phyloP scores from a whole-genome alignment of 2,113 vertebrate genomes.

The Numenius arquata region DNA sequence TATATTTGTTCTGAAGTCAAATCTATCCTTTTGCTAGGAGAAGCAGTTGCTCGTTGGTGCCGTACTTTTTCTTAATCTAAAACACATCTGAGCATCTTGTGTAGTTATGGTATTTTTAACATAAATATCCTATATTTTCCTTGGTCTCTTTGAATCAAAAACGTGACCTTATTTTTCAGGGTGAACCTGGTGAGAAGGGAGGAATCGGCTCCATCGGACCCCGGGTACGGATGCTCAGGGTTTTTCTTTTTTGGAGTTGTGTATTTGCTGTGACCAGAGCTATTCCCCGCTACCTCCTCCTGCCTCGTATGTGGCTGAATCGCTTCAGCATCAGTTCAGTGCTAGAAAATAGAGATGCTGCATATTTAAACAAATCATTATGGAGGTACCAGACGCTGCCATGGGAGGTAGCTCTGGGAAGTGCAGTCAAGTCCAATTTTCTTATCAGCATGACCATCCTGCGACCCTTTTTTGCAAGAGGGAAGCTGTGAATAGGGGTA shows the following conservation, averaged over 20 bases:
- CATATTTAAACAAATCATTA: background rate
- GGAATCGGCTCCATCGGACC: conserved; percentile 65
- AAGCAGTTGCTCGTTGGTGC: background rate
- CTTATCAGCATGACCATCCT: background rate
- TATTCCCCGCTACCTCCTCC: background rate
- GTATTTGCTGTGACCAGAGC: background rate
- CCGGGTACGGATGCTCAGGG: conserved; percentile 61
- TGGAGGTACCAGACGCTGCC: background rate
- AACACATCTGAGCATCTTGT: background rate
- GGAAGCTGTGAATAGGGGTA: background rate
- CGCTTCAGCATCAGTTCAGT: background rate
- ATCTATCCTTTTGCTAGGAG: background rate
- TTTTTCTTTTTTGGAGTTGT: background rate
- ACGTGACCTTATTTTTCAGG: conserved; percentile 72
- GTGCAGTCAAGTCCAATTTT: background rate
- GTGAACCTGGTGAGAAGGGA: conserved; percentile 83
- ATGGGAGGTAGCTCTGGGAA: background rate
- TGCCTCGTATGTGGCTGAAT: background rate
- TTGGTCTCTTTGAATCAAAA: background rate
- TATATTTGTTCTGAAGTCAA: background rate
- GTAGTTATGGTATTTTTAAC: background rate
- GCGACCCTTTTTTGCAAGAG: background rate
- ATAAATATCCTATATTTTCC: background rate
- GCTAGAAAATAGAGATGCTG: background rate
- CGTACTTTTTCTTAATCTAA: background rate